Conservation (phyloP, 2,888 invertebrate genomes). For the Drosophila stalkeri region DNA sequence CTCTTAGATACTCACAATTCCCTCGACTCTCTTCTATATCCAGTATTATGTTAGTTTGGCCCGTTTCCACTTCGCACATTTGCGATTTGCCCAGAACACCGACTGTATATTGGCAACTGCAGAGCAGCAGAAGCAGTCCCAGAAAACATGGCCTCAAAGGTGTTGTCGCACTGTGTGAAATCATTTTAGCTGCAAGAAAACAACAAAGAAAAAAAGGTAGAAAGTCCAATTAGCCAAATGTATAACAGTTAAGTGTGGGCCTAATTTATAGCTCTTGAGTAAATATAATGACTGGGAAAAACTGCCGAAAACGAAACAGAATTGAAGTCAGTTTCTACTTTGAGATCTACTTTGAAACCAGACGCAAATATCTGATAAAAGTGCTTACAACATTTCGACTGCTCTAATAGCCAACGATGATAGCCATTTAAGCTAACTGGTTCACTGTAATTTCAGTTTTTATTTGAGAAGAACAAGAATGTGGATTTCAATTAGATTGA, state of each 20-base stretch:
- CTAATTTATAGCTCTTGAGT: conserved; percentile 2
- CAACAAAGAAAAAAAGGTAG: neutral
- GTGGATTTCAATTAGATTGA: neutral
- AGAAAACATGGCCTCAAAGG: conserved; percentile 44
- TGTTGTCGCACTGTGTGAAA: conserved; percentile 39
- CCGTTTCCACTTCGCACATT: conserved; percentile 93
- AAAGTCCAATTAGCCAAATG: neutral
- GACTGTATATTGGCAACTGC: conserved; percentile 66
- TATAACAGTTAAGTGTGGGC: neutral
- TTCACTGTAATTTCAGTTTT: neutral
- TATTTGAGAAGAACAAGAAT: too few species aligned
- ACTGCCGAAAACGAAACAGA: neutral
- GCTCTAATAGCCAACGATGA: neutral
- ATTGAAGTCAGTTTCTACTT: neutral
- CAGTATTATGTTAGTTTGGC: conserved; percentile 94
- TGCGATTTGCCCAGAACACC: conserved; percentile 84
- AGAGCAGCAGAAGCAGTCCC: conserved; percentile 65
- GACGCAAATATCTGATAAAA: neutral
- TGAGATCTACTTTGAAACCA: neutral
- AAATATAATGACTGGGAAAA: conserved; percentile 2
- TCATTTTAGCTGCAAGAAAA: conserved; percentile 50
- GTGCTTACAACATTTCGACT: neutral
- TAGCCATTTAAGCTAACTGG: neutral
- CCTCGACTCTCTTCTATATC: conserved; percentile 96
- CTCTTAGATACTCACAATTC: conserved; percentile 89